Evolutionary conservation across 2,888 invertebrate genomes (phyloP).

Genomic region (Blastobasis lacticolella): DNA sequence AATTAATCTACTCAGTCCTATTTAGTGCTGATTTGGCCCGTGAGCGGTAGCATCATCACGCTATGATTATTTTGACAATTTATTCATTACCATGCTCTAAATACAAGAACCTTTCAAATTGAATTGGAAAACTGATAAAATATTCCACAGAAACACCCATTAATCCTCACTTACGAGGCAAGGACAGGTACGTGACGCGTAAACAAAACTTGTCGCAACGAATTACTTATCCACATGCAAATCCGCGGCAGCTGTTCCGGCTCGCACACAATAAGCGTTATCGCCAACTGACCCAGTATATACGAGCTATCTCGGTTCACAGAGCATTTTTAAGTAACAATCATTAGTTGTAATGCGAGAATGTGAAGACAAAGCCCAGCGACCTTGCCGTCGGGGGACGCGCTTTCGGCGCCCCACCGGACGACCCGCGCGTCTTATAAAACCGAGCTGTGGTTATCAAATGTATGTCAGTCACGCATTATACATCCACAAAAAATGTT

Average conservation of each 20-base stretch:
- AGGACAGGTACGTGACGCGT: no score
- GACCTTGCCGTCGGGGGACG: constrained; percentile 55
- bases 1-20: no score
- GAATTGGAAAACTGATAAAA: no score
- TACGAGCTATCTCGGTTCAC: constrained; percentile 48
- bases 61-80: no score
- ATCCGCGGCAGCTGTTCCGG: neutral
- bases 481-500: constrained; percentile 61
- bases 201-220: no score
- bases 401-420: constrained; percentile 60
- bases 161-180: no score
- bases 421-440: constrained; percentile 56
- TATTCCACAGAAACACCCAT: no score
- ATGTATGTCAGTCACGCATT: constrained; percentile 63
- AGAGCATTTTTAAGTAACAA: constrained; percentile 58
- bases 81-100: no score
- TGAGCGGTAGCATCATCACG: no score
- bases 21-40: no score
- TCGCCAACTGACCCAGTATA: constrained; percentile 45
- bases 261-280: constrained; percentile 12
- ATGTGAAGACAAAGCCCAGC: constrained; percentile 58
- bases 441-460: constrained; percentile 56
- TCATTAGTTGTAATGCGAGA: constrained; percentile 51
- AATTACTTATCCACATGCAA: no score
- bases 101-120: no score